phyloP scores from a whole-genome alignment of 2,113 vertebrate genomes.

The Antechinus stuartii region DNA sequence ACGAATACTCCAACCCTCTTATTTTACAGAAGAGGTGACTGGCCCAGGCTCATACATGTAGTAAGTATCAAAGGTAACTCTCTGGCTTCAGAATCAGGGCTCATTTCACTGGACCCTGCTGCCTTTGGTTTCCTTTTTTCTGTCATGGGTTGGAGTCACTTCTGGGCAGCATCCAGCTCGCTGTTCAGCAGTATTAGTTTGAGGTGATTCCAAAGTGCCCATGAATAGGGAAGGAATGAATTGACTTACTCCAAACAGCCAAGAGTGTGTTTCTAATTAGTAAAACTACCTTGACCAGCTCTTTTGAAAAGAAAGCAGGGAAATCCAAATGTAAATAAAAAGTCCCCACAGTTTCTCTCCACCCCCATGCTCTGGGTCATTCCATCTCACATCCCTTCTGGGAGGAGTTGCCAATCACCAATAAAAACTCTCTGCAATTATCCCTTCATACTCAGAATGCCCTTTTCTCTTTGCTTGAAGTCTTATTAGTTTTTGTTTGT shows the following conservation, averaged over 20 bases:
- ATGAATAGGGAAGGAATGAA: conserved; percentile 23
- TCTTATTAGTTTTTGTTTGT: conserved; percentile 50
- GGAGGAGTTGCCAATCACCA: conserved; percentile 22
- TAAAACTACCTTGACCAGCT: conserved; percentile 54
- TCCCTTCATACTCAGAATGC: conserved; percentile 54
- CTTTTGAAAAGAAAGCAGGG: conserved; percentile 51
- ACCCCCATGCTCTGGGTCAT: neutral
- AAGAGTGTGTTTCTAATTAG: conserved; percentile 63
- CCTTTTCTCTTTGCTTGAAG: conserved; percentile 4
- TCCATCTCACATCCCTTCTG: neutral
- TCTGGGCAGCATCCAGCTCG: neutral
- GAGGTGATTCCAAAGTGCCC: neutral
- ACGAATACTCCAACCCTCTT: neutral
- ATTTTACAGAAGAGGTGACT: neutral
- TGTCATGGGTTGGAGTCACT: neutral
- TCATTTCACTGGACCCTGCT: neutral
- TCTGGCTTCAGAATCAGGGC: neutral
- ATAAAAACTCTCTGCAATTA: conserved; percentile 41
- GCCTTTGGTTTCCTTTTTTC: neutral
- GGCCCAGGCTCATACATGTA: neutral
- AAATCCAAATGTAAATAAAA: conserved; percentile 54
- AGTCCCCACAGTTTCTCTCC: conserved; percentile 19
- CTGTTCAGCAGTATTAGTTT: conserved; percentile 3
- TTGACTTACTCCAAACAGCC: conserved; percentile 39
- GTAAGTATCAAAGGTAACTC: neutral